phyloP scores from a whole-genome alignment of 2,113 vertebrate genomes.

The Ophthalmolycus amberensis region DNA sequence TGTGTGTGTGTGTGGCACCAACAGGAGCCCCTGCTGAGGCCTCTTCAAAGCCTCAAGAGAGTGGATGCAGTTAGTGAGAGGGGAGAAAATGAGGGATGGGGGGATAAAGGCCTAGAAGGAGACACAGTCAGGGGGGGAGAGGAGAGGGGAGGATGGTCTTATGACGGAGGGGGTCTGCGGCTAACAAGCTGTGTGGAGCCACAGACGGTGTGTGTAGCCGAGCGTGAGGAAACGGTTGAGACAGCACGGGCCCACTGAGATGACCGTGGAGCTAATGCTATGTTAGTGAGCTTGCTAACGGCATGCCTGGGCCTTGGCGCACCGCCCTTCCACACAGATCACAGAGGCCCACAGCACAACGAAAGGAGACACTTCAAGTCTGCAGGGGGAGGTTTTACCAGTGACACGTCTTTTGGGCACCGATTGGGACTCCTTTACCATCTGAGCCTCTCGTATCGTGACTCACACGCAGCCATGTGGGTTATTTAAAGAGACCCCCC shows the following conservation, averaged over 20 bases:
- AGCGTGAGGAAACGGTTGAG: conserved; percentile 78
- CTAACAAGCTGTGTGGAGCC: conserved; percentile 74
- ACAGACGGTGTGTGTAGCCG: conserved; percentile 80
- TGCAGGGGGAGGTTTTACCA: conserved; percentile 71
- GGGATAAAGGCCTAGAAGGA: conserved; percentile 49
- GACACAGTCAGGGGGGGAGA: conserved; percentile 31
- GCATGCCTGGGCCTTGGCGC: conserved; percentile 72
- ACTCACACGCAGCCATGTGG: conserved; percentile 63
- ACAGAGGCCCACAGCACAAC: conserved; percentile 67
- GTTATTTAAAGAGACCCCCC: conserved; percentile 52
- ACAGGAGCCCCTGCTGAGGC: conserved; percentile 45
- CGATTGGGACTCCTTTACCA: conserved; percentile 79
- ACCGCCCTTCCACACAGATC: conserved; percentile 77
- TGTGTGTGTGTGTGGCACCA: conserved; percentile 1
- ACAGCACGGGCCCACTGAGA: conserved; percentile 75
- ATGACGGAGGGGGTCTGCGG: conserved; percentile 57
- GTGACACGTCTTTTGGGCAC: conserved; percentile 83
- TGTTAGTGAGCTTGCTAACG: conserved; percentile 78
- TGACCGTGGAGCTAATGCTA: conserved; percentile 78
- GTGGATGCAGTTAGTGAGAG: conserved; percentile 18
- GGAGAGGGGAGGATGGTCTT: conserved; percentile 40
- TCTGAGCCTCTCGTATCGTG: conserved; percentile 71
- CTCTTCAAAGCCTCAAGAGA: conserved; percentile 29
- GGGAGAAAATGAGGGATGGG: conserved; percentile 2
- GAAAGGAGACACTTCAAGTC: conserved; percentile 80